phyloP scores from a whole-genome alignment of 1,140 invertebrate species.

The Euwallacea similis region DNA sequence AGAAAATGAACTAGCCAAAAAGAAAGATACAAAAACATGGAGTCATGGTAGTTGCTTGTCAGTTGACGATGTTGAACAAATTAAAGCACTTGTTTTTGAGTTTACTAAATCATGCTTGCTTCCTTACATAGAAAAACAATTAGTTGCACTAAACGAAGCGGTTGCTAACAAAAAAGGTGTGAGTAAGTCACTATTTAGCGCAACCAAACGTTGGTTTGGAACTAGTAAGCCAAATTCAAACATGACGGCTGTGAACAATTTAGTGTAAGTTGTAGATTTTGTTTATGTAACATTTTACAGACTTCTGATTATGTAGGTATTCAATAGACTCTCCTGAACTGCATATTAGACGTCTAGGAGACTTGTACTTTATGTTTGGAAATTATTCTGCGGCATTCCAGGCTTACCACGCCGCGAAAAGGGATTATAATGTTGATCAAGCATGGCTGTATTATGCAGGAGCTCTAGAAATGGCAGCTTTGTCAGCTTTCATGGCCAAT shows the following conservation, averaged over 20 bases:
- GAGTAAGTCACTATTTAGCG: slow-evolving; percentile 88
- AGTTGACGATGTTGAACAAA: slow-evolving; percentile 78
- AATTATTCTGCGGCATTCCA: slow-evolving; percentile 91
- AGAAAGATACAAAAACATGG: slow-evolving; percentile 28
- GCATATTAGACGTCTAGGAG: slow-evolving; percentile 88
- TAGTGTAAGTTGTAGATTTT: slow-evolving; percentile 67
- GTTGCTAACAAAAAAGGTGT: slow-evolving; percentile 88
- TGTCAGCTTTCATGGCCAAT: slow-evolving; percentile 88
- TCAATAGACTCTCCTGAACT: slow-evolving; percentile 88
- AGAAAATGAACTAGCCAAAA: slow-evolving; percentile 39
- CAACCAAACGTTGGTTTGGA: slow-evolving; percentile 93
- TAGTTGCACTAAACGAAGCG: slow-evolving; percentile 80
- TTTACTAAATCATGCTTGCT: slow-evolving; percentile 84
- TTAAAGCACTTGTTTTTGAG: slow-evolving; percentile 84
- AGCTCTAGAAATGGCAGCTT: slow-evolving; percentile 92
- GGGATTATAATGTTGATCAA: slow-evolving; percentile 94
- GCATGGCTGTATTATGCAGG: slow-evolving; percentile 97
- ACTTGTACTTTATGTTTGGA: slow-evolving; percentile 95
- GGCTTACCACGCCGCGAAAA: slow-evolving; percentile 92
- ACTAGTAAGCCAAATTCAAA: slow-evolving; percentile 76
- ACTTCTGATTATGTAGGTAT: slow-evolving; percentile 64
- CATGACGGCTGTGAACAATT: slow-evolving; percentile 66
- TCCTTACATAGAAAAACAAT: slow-evolving; percentile 87
- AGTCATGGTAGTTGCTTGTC: slow-evolving; percentile 77
- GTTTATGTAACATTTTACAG: background rate